phyloP scores from a whole-genome alignment of 2,888 invertebrate genomes.

The Ophion costatus region DNA sequence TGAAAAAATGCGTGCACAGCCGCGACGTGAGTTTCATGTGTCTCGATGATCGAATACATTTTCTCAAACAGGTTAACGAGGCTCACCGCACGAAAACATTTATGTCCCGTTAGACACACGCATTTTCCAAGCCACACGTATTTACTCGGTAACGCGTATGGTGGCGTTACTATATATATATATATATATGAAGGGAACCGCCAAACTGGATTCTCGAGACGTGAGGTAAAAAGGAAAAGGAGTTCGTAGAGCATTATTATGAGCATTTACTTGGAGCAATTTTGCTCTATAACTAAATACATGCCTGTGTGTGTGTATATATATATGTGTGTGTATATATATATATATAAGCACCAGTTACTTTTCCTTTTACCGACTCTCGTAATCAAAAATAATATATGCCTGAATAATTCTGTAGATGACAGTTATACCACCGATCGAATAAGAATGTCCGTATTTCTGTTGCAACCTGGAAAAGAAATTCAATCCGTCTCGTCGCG shows the following conservation, averaged over 20 bases:
- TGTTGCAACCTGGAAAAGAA: slow-evolving; percentile 15
- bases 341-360: neutral
- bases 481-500: neutral
- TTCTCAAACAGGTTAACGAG: slow-evolving; percentile 51
- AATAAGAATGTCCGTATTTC: slow-evolving; percentile 7
- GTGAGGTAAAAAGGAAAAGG: slow-evolving; percentile 59
- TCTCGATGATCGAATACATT: slow-evolving; percentile 39
- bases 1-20: neutral
- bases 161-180: neutral
- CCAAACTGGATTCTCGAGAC: slow-evolving; percentile 59
- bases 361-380: slow-evolving; percentile 20
- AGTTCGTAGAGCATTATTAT: slow-evolving; percentile 49
- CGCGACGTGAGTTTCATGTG: slow-evolving; percentile 20
- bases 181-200: slow-evolving; percentile 11
- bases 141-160: neutral
- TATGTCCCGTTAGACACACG: slow-evolving; percentile 44
- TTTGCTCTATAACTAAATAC: neutral
- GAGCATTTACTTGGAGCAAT: slow-evolving; percentile 37
- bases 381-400: slow-evolving; percentile 32
- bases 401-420: slow-evolving; percentile 17
- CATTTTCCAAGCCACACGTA: slow-evolving; percentile 31
- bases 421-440: neutral
- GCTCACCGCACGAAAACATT: slow-evolving; percentile 36
- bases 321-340: slow-evolving; percentile 1
- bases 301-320: neutral